Evolutionary conservation across 2,888 invertebrate genomes (phyloP), one percentile per base, ranked within the genome.

Genomic region (Silvanus unidentatus): DNA sequence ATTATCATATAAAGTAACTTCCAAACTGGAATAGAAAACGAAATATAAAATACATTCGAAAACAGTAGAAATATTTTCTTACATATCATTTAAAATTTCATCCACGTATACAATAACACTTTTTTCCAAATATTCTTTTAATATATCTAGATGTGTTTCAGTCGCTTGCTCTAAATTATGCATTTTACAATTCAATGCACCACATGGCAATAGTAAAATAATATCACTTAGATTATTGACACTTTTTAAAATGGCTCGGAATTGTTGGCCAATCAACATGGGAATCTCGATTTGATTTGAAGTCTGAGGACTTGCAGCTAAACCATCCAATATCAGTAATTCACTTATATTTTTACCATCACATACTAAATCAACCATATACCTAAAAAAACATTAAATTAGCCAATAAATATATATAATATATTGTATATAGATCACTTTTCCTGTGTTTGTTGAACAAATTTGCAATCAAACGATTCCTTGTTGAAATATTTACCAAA

Each of bases 401-500:
- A 32, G n/a, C 12, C 5, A 32, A 5, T 32, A 8, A 11, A 12
- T 28, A 32, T 12, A 32, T 8, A 4, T 32, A 32, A 5, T 5
- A 32, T 8, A 11, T 11, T 22, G 4, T 32, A 32, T 32, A 28
- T 28, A 6, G 28, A 28, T 59, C 75, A 78, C 43, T 74, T 78
- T 8, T 75, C 75, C 1, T 73, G 60, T 40, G 65, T 65, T 4
- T 56, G 57, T 8, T 75, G 74, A 28, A 78, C 74, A 63, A 83
- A 80, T 28, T 73, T 73, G 60, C 82, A 82, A 46, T 75, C 73
- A 58, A 79, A 80, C 1, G 73, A 68, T 1, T 80, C 79, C 22
- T 75, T 77, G 55, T 79, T 77, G 60, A 85, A 84, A 58, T 77
- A 81, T n/a, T 74, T 66, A 47, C 79, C 77, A 41, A 81, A 75